Conservation (phyloP, 2,797 vertebrate species). For the Eutrigla gurnardus region DNA sequence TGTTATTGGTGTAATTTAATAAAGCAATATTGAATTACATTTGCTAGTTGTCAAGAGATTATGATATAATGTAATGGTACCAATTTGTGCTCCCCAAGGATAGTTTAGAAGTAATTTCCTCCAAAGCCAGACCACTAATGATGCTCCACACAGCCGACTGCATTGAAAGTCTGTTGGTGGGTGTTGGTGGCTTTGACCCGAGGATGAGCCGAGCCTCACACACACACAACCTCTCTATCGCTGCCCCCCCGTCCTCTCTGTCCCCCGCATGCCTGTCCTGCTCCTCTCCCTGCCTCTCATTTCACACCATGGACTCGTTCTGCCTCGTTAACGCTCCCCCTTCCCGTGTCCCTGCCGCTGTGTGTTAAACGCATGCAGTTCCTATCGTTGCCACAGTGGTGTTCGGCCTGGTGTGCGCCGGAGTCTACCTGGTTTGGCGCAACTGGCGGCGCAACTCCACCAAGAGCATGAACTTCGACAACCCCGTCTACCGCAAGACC, state of each 20-base stretch:
- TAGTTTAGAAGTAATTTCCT: constrained; percentile 36
- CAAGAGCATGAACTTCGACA: constrained; percentile 99
- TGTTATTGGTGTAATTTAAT: constrained; percentile 44
- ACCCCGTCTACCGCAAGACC: constrained; percentile 98
- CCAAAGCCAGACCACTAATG: constrained; percentile 16
- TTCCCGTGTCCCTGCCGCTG: constrained; percentile 75
- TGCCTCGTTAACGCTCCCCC: constrained; percentile 77
- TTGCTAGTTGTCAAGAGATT: constrained; percentile 19
- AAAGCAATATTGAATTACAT: constrained; percentile 36
- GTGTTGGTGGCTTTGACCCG: constrained; percentile 11
- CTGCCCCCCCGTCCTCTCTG: constrained; percentile 48
- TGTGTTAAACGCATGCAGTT: constrained; percentile 87
- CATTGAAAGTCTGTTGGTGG: not conserved
- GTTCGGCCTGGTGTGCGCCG: constrained; percentile 90
- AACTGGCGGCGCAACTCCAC: constrained; percentile 97
- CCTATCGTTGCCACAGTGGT: constrained; percentile 90
- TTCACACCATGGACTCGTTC: constrained; percentile 71
- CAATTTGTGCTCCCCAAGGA: constrained; percentile 16
- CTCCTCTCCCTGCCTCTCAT: constrained; percentile 67
- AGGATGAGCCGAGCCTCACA: constrained; percentile 32
- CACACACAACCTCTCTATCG: constrained; percentile 41
- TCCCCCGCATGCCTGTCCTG: constrained; percentile 63
- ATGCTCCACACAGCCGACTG: constrained; percentile 4
- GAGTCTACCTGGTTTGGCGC: constrained; percentile 95
- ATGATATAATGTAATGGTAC: constrained; percentile 37